Conservation (phyloP, 2,113 vertebrate species). For the Picathartes gymnocephalus region DNA sequence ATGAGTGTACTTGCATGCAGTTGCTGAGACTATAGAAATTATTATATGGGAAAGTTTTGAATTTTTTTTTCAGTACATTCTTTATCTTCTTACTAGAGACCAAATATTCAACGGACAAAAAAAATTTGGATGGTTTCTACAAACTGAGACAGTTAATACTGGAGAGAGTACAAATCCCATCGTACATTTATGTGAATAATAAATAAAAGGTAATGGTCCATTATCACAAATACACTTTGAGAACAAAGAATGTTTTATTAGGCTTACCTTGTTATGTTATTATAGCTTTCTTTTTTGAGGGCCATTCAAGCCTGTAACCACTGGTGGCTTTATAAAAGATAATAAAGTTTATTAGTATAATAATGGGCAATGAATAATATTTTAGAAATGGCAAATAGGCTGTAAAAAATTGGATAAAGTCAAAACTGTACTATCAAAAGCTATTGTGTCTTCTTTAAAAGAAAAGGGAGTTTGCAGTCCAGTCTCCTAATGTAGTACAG, state of each 20-base stretch:
- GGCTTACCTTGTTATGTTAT: conserved; percentile 65
- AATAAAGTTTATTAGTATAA: conserved; percentile 71
- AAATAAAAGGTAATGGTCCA: conserved; percentile 65
- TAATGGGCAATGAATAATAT: conserved; percentile 49
- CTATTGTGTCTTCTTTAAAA: neutral
- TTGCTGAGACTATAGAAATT: neutral
- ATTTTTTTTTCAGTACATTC: neutral
- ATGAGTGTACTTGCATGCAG: neutral
- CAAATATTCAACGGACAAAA: neutral
- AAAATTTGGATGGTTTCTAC: neutral
- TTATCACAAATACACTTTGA: conserved; percentile 37
- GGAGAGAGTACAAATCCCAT: neutral
- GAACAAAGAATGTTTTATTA: conserved; percentile 70
- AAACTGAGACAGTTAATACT: neutral
- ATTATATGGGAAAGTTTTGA: neutral
- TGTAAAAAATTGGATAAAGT: conserved; percentile 41
- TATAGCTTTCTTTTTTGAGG: conserved; percentile 33
- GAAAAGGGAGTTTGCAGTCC: neutral
- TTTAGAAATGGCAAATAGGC: conserved; percentile 29
- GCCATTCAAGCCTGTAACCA: conserved; percentile 53
- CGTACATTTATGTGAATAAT: conserved; percentile 52
- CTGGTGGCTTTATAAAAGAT: conserved; percentile 42
- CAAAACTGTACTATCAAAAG: conserved; percentile 7
- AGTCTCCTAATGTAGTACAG: neutral
- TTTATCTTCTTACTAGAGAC: neutral